Evolutionary conservation across 2,888 invertebrate species (phyloP), one percentile per base, ranked within the genome.

Genomic region (Eristalis tenax): DNA sequence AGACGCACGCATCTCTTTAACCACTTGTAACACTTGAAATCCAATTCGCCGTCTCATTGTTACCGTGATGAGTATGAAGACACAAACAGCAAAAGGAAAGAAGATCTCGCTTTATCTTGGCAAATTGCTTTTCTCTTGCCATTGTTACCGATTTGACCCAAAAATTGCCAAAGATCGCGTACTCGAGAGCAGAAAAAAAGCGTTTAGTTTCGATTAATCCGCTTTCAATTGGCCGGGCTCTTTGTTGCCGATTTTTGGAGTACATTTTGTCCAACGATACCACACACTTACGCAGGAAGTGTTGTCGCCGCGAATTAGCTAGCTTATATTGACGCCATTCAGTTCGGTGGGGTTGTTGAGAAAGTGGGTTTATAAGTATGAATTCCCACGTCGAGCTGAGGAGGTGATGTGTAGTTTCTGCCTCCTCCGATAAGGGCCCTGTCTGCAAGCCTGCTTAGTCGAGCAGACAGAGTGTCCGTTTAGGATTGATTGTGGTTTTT

Each of bases 91-190:
- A n/a, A n/a, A n/a, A n/a, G n/a, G 18, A 22, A 56, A 56, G 26
- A 57, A 4, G 23, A 38, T 38, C n/a, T 59, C 38, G 38, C 59
- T 59, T 59, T 38, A 70, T 70, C 59, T 57, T 71, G 28, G 40
- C 71, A 63, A 71, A 28, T 71, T 71, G 32, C 40, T 71, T 64
- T 74, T 64, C 64, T 75, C 75, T 57, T 38, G 28, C 38, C 56
- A 66, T 75, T 75, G 75, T 75, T 66, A 26, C 38, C 38, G 66
- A 65, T 38, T 75, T 66, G 66, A 75, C 75, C 75, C 15, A 75
- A 75, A 75, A 71, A 57, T 28, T 50, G 50, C 18, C 50, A 50
- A 50, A 50, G 50, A 50, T 50, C 50, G 50, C 50, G 18, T 18
- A 50, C 43, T n/a, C 50, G 50, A 50, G 18, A 50, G 13, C 8